Conservation (phyloP, 1,140 invertebrate species). For the Atta cephalotes region DNA sequence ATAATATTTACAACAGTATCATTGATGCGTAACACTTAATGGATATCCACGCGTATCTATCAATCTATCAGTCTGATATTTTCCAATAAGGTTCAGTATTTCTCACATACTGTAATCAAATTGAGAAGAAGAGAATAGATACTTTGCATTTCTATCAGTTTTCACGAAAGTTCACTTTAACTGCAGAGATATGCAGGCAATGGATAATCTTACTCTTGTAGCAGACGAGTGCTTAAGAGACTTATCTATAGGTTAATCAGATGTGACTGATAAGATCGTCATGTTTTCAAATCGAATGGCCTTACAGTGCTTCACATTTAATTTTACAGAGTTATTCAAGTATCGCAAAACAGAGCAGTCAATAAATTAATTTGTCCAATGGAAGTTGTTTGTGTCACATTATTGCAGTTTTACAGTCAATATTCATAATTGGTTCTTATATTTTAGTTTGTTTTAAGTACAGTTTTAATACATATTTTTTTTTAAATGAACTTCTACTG, state of each 20-base stretch:
- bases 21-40: background rate
- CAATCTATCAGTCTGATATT: background rate
- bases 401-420: background rate
- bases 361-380: background rate
- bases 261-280: background rate
- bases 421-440: too few relatives aligned
- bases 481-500: too few relatives aligned
- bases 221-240: background rate
- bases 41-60: background rate
- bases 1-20: too few relatives aligned
- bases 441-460: too few relatives aligned
- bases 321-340: background rate
- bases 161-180: background rate
- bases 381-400: background rate
- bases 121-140: background rate
- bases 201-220: background rate
- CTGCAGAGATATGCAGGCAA: too few relatives aligned
- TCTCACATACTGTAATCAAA: background rate
- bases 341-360: background rate
- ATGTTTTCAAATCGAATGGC: background rate
- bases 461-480: too few relatives aligned
- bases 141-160: background rate
- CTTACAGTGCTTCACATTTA: background rate
- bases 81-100: constrained; percentile 5
- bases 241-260: background rate